phyloP scores from a whole-genome alignment of 1,140 invertebrate genomes.

The Drosophila seguyi region DNA sequence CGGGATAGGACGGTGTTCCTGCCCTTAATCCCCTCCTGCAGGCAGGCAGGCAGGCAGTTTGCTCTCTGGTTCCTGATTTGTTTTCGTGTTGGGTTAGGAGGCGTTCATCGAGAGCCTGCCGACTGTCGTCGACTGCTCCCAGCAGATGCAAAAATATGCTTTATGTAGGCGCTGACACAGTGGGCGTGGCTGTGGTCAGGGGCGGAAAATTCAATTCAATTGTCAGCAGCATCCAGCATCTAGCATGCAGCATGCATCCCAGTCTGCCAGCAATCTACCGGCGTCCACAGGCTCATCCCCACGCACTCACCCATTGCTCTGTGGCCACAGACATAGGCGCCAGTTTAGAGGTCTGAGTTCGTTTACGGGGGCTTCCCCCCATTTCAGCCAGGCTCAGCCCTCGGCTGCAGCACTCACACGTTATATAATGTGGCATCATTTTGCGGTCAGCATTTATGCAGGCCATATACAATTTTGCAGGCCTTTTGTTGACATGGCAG shows the following conservation, averaged over 20 bases:
- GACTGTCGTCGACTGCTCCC: conserved; percentile 43
- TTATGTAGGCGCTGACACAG: conserved; percentile 67
- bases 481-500: conserved; percentile 72
- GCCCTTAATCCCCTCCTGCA: conserved; percentile 41
- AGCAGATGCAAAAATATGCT: conserved; percentile 76
- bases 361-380: conserved; percentile 28
- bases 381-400: conserved; percentile 2
- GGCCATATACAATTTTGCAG: conserved; percentile 67
- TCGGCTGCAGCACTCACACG: conserved; percentile 44
- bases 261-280: neutral
- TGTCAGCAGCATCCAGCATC: conserved; percentile 68
- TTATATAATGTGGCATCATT: conserved; percentile 83
- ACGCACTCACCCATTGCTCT: conserved; percentile 10
- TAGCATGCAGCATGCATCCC: neutral
- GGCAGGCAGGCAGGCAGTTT: conserved; percentile 12
- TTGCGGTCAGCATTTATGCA: conserved; percentile 83
- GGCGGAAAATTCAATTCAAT: conserved; percentile 82
- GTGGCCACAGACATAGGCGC: conserved; percentile 56
- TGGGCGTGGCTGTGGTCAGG: conserved; percentile 53
- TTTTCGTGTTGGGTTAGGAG: conserved; percentile 59
- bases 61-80: conserved; percentile 55
- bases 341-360: conserved; percentile 48
- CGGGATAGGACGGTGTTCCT: conserved; percentile 5
- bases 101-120: conserved; percentile 28
- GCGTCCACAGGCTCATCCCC: conserved; percentile 2